Conservation (phyloP, 1,140 invertebrate species). For the Penaeus indicus region DNA sequence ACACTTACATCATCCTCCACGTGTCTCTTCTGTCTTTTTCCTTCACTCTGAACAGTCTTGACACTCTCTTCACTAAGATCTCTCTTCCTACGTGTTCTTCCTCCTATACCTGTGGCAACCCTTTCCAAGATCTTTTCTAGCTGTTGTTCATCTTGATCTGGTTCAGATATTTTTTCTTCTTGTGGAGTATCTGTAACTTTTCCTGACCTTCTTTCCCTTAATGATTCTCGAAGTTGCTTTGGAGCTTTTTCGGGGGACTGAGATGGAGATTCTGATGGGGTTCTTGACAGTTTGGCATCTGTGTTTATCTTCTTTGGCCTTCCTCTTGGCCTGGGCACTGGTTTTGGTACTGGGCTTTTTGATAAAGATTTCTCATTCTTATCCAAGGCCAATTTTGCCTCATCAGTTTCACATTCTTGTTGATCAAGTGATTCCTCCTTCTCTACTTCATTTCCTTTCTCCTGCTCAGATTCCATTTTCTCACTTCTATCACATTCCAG, state of each 20-base stretch:
- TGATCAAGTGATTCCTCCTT: neutral
- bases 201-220: constrained; percentile 69
- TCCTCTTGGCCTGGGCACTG: constrained; percentile 47
- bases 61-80: constrained; percentile 62
- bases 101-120: constrained; percentile 69
- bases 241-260: constrained; percentile 59
- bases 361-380: neutral
- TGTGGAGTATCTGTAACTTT: constrained; percentile 31
- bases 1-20: constrained; percentile 63
- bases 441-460: constrained; percentile 43
- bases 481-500: neutral
- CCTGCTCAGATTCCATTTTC: constrained; percentile 16
- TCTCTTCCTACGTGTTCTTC: constrained; percentile 66
- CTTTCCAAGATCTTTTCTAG: constrained; percentile 70
- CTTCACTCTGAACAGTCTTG: constrained; percentile 69
- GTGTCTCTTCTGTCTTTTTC: constrained; percentile 67
- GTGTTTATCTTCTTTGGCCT: constrained; percentile 49
- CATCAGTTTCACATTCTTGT: too few species aligned
- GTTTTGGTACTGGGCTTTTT: constrained; percentile 29
- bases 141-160: constrained; percentile 66
- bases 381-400: too few species aligned
- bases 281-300: constrained; percentile 42
- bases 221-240: constrained; percentile 69
- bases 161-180: constrained; percentile 57
- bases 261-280: constrained; percentile 43